phyloP scores from a whole-genome alignment of 2,113 vertebrate species.

The Catharus bicknelli region DNA sequence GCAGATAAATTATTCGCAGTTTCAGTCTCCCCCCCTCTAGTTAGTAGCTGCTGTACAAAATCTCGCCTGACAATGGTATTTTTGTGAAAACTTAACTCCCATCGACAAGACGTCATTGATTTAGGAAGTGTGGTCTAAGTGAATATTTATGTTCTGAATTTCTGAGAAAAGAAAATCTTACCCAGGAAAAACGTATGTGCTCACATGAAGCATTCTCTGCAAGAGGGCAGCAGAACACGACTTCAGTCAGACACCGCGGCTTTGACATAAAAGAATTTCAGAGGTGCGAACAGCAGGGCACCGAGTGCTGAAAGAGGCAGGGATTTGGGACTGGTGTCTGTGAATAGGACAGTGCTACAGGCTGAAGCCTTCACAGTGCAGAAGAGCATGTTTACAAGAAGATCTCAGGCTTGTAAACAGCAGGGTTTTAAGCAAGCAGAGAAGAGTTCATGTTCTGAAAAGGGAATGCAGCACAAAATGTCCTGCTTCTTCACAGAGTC shows the following conservation, averaged over 20 bases:
- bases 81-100: neutral
- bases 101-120: neutral
- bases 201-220: neutral
- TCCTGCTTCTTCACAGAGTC: slow-evolving; percentile 14
- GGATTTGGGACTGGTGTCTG: neutral
- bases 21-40: neutral
- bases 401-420: slow-evolving; percentile 6
- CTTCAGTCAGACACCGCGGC: neutral
- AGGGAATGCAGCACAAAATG: neutral
- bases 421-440: neutral
- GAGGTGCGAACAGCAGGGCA: neutral
- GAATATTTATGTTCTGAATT: slow-evolving; percentile 26
- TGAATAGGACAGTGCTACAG: neutral
- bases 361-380: neutral
- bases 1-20: neutral
- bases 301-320: neutral
- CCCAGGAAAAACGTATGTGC: neutral
- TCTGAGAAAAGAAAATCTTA: neutral
- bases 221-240: neutral
- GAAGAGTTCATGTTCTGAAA: neutral
- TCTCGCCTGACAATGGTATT: neutral
- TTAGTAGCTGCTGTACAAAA: neutral
- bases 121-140: neutral
- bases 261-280: slow-evolving; percentile 2
- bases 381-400: neutral